phyloP scores from a whole-genome alignment of 2,797 vertebrate species.

The Chelmon rostratus region DNA sequence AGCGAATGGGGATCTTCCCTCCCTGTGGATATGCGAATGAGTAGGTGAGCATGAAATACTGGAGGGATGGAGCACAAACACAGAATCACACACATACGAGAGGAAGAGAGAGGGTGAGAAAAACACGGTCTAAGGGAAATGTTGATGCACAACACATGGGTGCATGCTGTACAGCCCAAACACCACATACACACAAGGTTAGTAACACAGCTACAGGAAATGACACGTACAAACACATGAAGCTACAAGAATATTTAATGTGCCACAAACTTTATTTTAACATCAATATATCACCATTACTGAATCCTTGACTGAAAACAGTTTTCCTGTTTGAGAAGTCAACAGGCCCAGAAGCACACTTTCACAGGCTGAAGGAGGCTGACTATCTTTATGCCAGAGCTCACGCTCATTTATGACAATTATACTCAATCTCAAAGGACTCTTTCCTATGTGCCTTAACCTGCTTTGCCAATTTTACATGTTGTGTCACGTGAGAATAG shows the following conservation, averaged over 20 bases:
- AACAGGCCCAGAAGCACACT: background rate
- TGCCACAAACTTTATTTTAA: constrained; percentile 40
- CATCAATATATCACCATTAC: constrained; percentile 37
- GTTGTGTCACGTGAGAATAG: background rate
- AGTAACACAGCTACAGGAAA: constrained; percentile 61
- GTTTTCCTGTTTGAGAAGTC: background rate
- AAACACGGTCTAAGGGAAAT: constrained; percentile 71
- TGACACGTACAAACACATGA: constrained; percentile 59
- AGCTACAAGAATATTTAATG: constrained; percentile 45
- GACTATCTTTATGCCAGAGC: constrained; percentile 8
- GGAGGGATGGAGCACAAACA: constrained; percentile 84
- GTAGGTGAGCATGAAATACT: constrained; percentile 88
- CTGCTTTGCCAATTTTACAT: constrained; percentile 11
- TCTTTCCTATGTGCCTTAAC: constrained; percentile 11
- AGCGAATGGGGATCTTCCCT: constrained; percentile 99
- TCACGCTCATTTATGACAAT: constrained; percentile 2
- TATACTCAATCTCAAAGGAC: constrained; percentile 15
- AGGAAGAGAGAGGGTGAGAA: constrained; percentile 80
- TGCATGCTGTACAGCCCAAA: constrained; percentile 61
- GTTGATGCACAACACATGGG: constrained; percentile 70
- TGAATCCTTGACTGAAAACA: background rate
- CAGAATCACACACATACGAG: constrained; percentile 82
- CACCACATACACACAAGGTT: constrained; percentile 60
- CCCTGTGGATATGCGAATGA: constrained; percentile 91
- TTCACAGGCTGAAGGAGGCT: background rate